Evolutionary conservation across 2,113 vertebrate species (phyloP).

Genomic region (Pipa parva): DNA sequence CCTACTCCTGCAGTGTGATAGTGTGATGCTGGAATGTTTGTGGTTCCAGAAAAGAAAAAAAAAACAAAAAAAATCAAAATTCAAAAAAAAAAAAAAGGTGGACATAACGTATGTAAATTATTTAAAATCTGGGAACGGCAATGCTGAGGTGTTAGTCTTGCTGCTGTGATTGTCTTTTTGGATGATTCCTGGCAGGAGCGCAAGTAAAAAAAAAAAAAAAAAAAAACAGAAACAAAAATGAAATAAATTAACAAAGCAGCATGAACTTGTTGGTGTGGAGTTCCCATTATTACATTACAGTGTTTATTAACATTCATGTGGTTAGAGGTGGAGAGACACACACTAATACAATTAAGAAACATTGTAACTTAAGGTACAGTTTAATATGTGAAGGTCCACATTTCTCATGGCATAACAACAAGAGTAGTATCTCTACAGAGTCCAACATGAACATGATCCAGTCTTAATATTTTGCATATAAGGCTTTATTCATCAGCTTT

Average conservation of each 20-base stretch:
- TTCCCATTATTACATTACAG: slow-evolving; percentile 57
- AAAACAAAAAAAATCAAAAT: slow-evolving; percentile 59
- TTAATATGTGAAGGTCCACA: too few relatives aligned
- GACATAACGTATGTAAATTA: slow-evolving; percentile 80
- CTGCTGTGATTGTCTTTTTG: slow-evolving; percentile 77
- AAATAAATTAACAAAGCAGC: slow-evolving; percentile 89
- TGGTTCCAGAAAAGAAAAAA: slow-evolving; percentile 71
- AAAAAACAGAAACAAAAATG: slow-evolving; percentile 50
- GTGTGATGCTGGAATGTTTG: slow-evolving; percentile 90
- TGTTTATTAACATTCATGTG: neutral
- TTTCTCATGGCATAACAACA: too few relatives aligned
- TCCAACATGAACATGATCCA: too few relatives aligned
- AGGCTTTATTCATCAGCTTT: too few relatives aligned
- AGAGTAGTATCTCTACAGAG: too few relatives aligned
- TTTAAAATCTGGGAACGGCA: slow-evolving; percentile 73
- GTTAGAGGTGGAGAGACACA: too few relatives aligned
- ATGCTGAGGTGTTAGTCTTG: slow-evolving; percentile 76
- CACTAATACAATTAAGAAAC: too few relatives aligned
- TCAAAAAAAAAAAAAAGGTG: slow-evolving; percentile 58
- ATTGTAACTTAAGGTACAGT: too few relatives aligned
- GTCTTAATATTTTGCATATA: too few relatives aligned
- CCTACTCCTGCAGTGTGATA: slow-evolving; percentile 79
- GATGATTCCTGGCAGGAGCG: slow-evolving; percentile 74
- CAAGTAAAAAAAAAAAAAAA: slow-evolving; percentile 65
- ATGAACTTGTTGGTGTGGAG: slow-evolving; percentile 80